Base-by-base conservation (phyloP, 2,113 vertebrate genomes). In the Lepidothrix coronata region DNA sequence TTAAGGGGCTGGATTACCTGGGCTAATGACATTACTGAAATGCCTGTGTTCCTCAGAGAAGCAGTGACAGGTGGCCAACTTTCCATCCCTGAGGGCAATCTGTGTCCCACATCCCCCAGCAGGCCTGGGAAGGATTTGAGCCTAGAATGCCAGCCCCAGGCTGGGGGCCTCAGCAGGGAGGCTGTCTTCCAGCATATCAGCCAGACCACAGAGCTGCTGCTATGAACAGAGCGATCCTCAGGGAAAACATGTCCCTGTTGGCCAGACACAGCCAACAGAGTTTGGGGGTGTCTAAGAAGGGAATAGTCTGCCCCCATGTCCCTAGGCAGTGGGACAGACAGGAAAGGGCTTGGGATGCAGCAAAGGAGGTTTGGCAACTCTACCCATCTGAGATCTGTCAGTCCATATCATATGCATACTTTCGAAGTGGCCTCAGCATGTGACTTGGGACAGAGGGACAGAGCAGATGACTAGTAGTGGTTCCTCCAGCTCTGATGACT, bases 381-480 rank as follows among this genome's bases (percentile, higher is more conserved):
- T 15, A 2, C 30, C 14, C 14, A 9, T n/a, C 27, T 4, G 5
- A 75, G 27, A 5, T 59, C 27, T 85, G 8, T 24, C 41, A 41
- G 37, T 41, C 28, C 52, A 43, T 23, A 20, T 62, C 43, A 58
- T 35, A 48, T 51, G 7, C 63, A 51, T 43, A 30, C 11, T 59
- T 73, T 71, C 57, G 43, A 48, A 91, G 52, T 0, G 0, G 15
- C 19, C 24, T 87, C 2, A 2, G 17, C 24, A 77, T 0, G 2
- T 16, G 31, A 57, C 25, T 25, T 62, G 73, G 43, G 77, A 48
- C 28, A 67, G 25, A 73, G n/a, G 28, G 25, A 58, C 8, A 2
- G 57, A 65, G 52, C 1, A 4, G 33, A 54, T 4, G 20, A 33
- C 10, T 59, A 35, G 3, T 11, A 62, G 44, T 39, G 35, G n/a